Conservation (phyloP, 2,888 invertebrate species). For the Scaptomyza reducta region DNA sequence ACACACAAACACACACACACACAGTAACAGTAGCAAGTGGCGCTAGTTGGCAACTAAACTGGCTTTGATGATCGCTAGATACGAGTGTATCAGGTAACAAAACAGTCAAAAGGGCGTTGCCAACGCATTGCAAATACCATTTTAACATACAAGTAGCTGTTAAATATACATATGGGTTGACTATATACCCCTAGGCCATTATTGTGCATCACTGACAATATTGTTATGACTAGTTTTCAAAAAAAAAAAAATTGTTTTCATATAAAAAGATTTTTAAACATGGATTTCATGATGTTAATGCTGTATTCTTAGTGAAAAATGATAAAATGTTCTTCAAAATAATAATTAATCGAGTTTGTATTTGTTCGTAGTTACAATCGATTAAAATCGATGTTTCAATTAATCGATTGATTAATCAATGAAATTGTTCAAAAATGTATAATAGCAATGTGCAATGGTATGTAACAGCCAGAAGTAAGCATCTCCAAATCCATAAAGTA, state of each 20-base stretch:
- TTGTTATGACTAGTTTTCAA: not conserved
- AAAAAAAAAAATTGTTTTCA: too few species aligned
- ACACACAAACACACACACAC: slow-evolving; percentile 6
- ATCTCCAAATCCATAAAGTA: too few species aligned
- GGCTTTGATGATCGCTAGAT: slow-evolving; percentile 34
- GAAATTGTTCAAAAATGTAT: too few species aligned
- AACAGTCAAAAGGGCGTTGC: slow-evolving; percentile 26
- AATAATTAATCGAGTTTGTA: too few species aligned
- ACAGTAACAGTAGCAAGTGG: slow-evolving; percentile 31
- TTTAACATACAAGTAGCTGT: not conserved
- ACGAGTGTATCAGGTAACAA: slow-evolving; percentile 2
- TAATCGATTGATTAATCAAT: not conserved
- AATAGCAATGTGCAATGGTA: too few species aligned
- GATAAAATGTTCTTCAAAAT: too few species aligned
- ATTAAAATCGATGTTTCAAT: not conserved
- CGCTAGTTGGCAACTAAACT: slow-evolving; percentile 40
- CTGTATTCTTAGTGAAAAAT: too few species aligned
- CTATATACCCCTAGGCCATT: not conserved
- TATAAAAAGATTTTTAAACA: too few species aligned
- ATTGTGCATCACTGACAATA: not conserved
- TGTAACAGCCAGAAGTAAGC: too few species aligned
- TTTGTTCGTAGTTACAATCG: too few species aligned
- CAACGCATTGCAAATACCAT: slow-evolving; percentile 3
- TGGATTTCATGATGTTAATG: too few species aligned
- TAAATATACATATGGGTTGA: not conserved